phyloP scores from a whole-genome alignment of 2,113 vertebrate genomes.

The Butorides virescens region DNA sequence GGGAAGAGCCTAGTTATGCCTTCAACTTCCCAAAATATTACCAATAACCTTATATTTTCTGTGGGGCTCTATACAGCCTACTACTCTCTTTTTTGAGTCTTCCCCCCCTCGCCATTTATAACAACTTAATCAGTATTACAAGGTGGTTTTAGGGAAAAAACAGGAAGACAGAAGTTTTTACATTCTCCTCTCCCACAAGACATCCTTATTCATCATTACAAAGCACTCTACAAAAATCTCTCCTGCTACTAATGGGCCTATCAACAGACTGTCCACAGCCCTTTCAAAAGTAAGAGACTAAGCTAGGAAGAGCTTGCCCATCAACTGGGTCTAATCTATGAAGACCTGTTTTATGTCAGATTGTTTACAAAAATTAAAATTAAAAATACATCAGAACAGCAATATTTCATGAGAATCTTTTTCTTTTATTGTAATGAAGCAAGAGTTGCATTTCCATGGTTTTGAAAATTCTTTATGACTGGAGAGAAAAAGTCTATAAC shows the following conservation, averaged over 20 bases:
- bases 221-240: background rate
- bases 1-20: background rate
- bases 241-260: background rate
- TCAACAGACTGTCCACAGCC: background rate
- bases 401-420: background rate
- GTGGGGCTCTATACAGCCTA: background rate
- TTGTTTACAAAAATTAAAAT: background rate
- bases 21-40: background rate
- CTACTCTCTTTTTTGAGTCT: background rate
- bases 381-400: background rate
- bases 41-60: background rate
- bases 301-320: background rate
- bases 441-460: background rate
- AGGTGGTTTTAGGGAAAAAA: background rate
- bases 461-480: background rate
- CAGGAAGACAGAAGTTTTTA: background rate
- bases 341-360: background rate
- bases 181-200: background rate
- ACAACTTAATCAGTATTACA: background rate
- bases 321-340: background rate
- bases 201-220: background rate
- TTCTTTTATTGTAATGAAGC: background rate
- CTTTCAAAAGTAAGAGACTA: background rate
- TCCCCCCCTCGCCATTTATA: fast-evolving
- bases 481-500: background rate